A percentile compares a stretch with the other conserved stretches of the same genome.
These are phyloP conservation scores for Panthera tigris DNA, from an alignment of 2,113 vertebrate species.

Conservation along the genomic window DNA sequence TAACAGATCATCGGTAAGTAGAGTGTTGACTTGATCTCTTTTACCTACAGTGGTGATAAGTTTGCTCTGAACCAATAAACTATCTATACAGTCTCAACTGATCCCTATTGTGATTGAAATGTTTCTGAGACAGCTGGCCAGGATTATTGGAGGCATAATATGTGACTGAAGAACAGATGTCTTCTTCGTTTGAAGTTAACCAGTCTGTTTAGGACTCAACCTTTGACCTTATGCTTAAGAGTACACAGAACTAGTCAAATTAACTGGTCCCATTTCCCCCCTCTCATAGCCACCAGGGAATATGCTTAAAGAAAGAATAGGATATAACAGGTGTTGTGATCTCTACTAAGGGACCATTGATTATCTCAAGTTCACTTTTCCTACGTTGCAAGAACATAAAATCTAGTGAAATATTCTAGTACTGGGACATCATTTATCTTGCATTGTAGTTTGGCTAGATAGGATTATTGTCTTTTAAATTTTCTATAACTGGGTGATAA, in stretches of 20 bases:
- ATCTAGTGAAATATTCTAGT: slow-evolving; percentile 9
- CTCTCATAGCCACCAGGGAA: neutral
- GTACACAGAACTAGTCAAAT: slow-evolving; percentile 13
- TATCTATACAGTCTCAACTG: neutral
- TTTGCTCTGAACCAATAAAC: neutral
- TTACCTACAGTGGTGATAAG: slow-evolving; percentile 24
- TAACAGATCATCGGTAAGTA: neutral
- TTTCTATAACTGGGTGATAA: neutral
- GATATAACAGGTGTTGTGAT: slow-evolving; percentile 37
- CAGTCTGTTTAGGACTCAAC: slow-evolving; percentile 56
- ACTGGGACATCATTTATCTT: neutral
- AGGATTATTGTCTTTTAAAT: slow-evolving; percentile 30
- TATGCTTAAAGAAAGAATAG: neutral
- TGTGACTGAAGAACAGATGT: slow-evolving; percentile 65
- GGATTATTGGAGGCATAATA: slow-evolving; percentile 59
- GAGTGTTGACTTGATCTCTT: neutral
- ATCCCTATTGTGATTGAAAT: slow-evolving; percentile 56
- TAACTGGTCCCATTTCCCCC: slow-evolving; percentile 37
- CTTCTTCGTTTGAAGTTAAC: slow-evolving; percentile 73
- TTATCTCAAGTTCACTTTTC: neutral
- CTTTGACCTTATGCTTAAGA: slow-evolving; percentile 60
- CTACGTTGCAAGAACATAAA: neutral
- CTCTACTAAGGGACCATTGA: neutral
- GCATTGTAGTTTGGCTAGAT: neutral
- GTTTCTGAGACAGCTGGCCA: slow-evolving; percentile 64